Evolutionary conservation across 2,888 invertebrate species (phyloP), one percentile per base, ranked within the genome.

Genomic region (Sthenelais limicola): DNA sequence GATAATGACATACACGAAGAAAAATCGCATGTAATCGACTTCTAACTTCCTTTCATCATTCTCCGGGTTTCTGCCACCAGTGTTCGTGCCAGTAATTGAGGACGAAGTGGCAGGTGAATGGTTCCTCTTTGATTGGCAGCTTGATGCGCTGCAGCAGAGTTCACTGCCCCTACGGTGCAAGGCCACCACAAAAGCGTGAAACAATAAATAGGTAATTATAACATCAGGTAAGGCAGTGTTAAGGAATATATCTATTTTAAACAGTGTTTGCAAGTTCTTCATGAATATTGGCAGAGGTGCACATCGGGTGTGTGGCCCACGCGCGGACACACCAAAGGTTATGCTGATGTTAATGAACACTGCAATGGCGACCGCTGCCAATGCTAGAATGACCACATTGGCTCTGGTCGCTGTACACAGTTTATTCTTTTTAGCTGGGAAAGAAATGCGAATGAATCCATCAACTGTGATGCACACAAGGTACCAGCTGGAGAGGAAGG

Each of bases 401-500:
- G 78, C 80, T 0, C 78, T 54, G 18, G 38, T 54, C 3, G 71
- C 54, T 15, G 79, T 78, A 49, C 80, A 80, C 72, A 79, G 62
- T 15, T 67, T 73, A 18, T 68, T 72, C 18, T 76, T 70, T 28
- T 74, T 56, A 5, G 72, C 54, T 3, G 79, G 79, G 33, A 77
- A 77, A 67, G 77, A 79, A 49, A 77, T 75, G 24, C 76, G 76
- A 26, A 80, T 79, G 76, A 77, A 79, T 67, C 78, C 78, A 67
- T 80, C 80, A 2, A 77, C 75, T 7, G 79, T 76, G 47, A 80
- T 76, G 52, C 79, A 78, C 28, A 80, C 80, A 15, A 79, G 76
- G 48, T 75, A 80, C 79, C 80, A 80, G 51, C 77, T 77, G 54
- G 78, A 76, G 1, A 80, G 75, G 68, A 79, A 80, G 51, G 77